Base-by-base conservation (phyloP, 2,113 vertebrate species). In the Vulpes vulpes region DNA sequence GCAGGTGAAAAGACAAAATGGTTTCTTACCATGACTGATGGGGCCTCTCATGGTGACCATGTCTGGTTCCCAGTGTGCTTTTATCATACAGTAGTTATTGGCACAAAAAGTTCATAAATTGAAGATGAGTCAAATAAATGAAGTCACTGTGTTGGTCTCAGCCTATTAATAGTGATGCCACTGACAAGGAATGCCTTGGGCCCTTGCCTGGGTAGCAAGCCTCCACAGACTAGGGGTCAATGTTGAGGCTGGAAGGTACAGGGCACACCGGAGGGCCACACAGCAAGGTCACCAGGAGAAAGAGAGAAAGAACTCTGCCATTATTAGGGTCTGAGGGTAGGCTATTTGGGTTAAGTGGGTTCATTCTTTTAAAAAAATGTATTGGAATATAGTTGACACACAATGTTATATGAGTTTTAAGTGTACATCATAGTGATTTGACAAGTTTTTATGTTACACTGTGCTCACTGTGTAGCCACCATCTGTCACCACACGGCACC, bases 31-130 rank as follows among this genome's bases (percentile, higher is more conserved):
- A 7, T 4, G 14, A 67, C 15, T 4, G 32, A 25, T 22, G 35
- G 10, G 15, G 16, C 35, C 15, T 16, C 55, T 64, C 16, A 0
- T 9, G 32, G 22, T 6, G 7, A 27, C 8, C 4, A 0, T 3
- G 4, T 62, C 69, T 55, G 59, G 25, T 62, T 17, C 53, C 14
- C 35, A 59, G 35, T 2, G 3, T 35, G 53, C 38, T 10, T 60
- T 94, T 11, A 0, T 35, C 53, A 38, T 30, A 15, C 20, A 14
- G 35, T 2, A 59, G 20, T 14, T 64, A 20, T 7, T 57, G 57
- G 27, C 57, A 82, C 30, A 30, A 27, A 35, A 35, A 38, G 12
- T 69, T 82, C 78, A 64, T 5, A 2, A 51, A 59, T 55, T 22
- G 49, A 74, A 62, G 60, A 43, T 20, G 17, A 67, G 30, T 23